phyloP scores from a whole-genome alignment of 2,113 vertebrate species.

The Psittacula cyanocephala region DNA sequence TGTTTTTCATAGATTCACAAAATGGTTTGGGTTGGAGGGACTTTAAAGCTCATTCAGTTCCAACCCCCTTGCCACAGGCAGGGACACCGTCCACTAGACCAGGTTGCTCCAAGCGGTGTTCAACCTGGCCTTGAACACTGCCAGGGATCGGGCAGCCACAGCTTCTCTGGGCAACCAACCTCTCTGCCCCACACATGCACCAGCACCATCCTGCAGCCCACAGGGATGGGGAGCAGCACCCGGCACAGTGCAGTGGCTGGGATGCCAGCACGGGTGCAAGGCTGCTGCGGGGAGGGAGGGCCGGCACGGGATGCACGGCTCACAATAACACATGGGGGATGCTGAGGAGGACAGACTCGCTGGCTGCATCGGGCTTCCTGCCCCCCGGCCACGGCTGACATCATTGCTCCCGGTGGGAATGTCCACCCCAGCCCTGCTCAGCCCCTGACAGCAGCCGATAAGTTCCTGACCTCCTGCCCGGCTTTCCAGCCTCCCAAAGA shows the following conservation, averaged over 20 bases:
- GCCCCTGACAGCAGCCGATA: neutral
- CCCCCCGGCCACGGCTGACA: neutral
- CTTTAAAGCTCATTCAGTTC: neutral
- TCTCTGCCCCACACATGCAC: neutral
- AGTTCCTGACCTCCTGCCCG: neutral
- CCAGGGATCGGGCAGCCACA: neutral
- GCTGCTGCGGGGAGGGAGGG: neutral
- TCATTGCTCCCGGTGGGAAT: neutral
- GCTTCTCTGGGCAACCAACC: neutral
- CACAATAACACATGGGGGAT: neutral
- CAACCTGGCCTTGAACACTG: neutral
- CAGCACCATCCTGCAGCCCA: neutral
- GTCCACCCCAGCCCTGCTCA: neutral
- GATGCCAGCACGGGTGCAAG: neutral
- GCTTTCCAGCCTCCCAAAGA: neutral
- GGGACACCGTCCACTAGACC: neutral
- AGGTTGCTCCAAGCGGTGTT: neutral
- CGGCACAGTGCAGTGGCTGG: fast-evolving
- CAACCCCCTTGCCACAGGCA: neutral
- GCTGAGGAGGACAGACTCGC: slow-evolving; percentile 48
- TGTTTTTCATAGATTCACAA: neutral
- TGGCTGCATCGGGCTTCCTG: slow-evolving; percentile 54
- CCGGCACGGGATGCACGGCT: neutral
- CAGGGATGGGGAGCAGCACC: fast-evolving
- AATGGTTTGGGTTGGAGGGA: neutral